Evolutionary conservation across 92 coral and sea anemone genomes (phyloP).

Genomic region (Hydrozoanthus gracilis): DNA sequence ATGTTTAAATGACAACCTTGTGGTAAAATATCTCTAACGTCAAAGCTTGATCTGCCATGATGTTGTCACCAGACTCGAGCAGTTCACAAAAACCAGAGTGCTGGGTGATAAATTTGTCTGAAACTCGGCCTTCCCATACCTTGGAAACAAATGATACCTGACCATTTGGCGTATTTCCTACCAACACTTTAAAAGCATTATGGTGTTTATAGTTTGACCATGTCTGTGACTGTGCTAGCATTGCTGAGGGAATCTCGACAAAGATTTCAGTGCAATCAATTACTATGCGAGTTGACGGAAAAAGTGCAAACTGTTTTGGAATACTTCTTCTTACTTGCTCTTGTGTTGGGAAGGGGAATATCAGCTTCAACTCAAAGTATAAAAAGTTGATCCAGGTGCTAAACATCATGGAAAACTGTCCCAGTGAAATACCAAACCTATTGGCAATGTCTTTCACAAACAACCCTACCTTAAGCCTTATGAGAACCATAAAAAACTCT

Average conservation of each 20-base stretch:
- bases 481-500: slow-evolving; percentile 60
- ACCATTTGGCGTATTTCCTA: slow-evolving; percentile 65
- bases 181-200: slow-evolving; percentile 60
- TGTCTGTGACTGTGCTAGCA: slow-evolving; percentile 67
- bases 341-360: no score
- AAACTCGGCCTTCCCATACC: slow-evolving; percentile 67
- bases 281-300: slow-evolving; percentile 21
- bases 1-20: slow-evolving; percentile 34
- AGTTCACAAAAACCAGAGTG: slow-evolving; percentile 50
- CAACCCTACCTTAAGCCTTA: slow-evolving; percentile 60
- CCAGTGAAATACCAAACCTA: slow-evolving; percentile 56
- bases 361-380: background rate
- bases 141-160: slow-evolving; percentile 59
- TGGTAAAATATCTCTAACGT: slow-evolving; percentile 59
- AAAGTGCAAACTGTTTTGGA: no score
- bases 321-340: no score
- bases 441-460: slow-evolving; percentile 69
- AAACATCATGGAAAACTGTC: slow-evolving; percentile 54
- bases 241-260: background rate
- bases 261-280: background rate
- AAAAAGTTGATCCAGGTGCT: slow-evolving; percentile 60
- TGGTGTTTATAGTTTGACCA: slow-evolving; percentile 39
- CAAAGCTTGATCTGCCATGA: slow-evolving; percentile 69
- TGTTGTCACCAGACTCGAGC: slow-evolving; percentile 66
- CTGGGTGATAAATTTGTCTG: slow-evolving; percentile 60